Base-by-base conservation (phyloP, 2,797 vertebrate genomes). In the Argyrosomus regius region DNA sequence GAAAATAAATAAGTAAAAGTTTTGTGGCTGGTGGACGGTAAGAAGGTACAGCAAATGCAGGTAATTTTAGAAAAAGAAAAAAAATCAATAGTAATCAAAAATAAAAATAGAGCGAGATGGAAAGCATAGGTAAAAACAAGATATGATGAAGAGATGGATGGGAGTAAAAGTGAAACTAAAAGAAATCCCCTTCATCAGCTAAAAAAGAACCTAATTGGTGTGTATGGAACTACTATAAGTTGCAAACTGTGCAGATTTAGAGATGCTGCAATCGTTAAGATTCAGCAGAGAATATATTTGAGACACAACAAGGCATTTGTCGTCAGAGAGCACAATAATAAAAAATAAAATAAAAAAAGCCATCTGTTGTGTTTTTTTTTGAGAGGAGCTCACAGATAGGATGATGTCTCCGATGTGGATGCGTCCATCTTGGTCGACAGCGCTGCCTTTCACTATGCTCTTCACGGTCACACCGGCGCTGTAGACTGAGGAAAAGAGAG, bases 351-450 rank as follows among this genome's bases (percentile, higher is more conserved):
- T 2, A 75, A 62, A 75, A 43, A 43, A 78, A 58, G 41, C 45
- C 59, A 75, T 77, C 49, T 78, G 67, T 57, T 80, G 53, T 71
- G 75, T 46, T 76, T 82, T 76, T 82, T 69, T 54, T 9, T 8
- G 35, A 62, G 18, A 49, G 46, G 28, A 89, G 96, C 97, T 96
- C 94, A 98, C 98, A 84, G 96, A 96, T 72, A 98, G 93, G 84
- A 98, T 97, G 89, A 97, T 95, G 89, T 98, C 98, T 91, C 98
- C 98, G 63, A 97, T 94, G 80, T 95, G 95, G 84, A 98, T 97
- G 84, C 95, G 95, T 81, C 97, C 97, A 89, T 97, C 97, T 76
- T 96, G 96, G 85, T 98, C 97, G 58, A 96, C 96, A 75, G 96
- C 87, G 84, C 97, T 98, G 90, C 95, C 97, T 93, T 97, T 98